Base-by-base conservation (phyloP, 2,888 invertebrate genomes). In the Aphodius granarius region DNA sequence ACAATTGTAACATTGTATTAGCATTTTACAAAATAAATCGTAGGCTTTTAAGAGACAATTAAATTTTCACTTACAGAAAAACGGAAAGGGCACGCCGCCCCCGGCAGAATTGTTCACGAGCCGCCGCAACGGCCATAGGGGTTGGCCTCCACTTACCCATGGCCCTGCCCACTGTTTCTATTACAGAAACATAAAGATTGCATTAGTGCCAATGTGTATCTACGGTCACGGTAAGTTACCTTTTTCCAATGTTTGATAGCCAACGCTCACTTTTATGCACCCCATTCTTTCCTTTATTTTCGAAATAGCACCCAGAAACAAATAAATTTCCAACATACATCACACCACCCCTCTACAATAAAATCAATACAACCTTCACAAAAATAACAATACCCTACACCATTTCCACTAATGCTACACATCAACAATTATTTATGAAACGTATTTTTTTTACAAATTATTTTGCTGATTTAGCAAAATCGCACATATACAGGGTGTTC, bases 161-260 rank as follows among this genome's bases (percentile, higher is more conserved):
- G 3, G 43, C 43, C 43, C 43, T 6, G 20, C 22, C 68, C 68
- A 83, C 83, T 84, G 84, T 84, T 84, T 84, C 85, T 85, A 85
- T 85, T 85, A 84, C 83, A 81, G 84, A 83, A 84, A 85, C 85
- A 85, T 85, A 85, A 85, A 85, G 85, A 85, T 84, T 84, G 85
- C 85, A 85, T 85, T 85, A 84, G 84, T 83, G 82, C 81, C 83
- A 83, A 84, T 84, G 83, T 85, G 84, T 85, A 84, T 83, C 82
- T 82, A 84, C 83, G 81, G 84, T 83, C 84, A 82, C 84, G 84
- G 82, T 84, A 84, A 83, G 84, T 84, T 84, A 84, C 81, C 81
- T 83, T 81, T 82, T 82, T 81, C 81, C 83, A 83, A 80, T 83
- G 82, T 82, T 83, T 83, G 83, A 83, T 83, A 80, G 82, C 82